Conservation (phyloP, 2,797 vertebrate genomes). For the Sebastes baramenuke region DNA sequence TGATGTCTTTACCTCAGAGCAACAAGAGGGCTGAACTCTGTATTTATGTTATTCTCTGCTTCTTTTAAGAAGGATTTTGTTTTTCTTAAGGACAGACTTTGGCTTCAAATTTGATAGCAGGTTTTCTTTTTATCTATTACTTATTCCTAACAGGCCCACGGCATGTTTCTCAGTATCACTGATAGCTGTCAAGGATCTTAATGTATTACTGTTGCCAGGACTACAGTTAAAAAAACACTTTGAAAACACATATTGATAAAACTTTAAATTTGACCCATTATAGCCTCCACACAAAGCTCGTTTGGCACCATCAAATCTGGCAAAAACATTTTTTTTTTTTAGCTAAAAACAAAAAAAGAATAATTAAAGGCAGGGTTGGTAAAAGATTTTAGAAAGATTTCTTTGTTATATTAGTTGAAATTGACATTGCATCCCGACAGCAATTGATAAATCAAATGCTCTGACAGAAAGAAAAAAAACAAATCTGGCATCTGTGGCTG, state of each 20-base stretch:
- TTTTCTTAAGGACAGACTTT: slow-evolving; percentile 30
- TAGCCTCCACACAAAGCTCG: not conserved
- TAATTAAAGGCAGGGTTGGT: too few species aligned
- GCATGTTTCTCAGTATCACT: slow-evolving; percentile 31
- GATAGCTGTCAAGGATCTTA: slow-evolving; percentile 4
- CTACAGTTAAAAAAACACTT: slow-evolving; percentile 36
- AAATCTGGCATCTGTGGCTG: too few species aligned
- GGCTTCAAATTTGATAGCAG: slow-evolving; percentile 24
- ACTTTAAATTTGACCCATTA: not conserved
- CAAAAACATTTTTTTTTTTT: not conserved
- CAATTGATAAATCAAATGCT: too few species aligned
- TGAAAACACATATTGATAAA: not conserved
- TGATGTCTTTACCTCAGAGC: slow-evolving; percentile 52
- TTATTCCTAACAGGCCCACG: slow-evolving; percentile 36
- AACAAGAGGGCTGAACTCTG: slow-evolving; percentile 52
- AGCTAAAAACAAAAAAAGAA: not conserved
- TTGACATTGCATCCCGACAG: too few species aligned
- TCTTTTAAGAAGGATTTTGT: slow-evolving; percentile 23
- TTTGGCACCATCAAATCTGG: not conserved
- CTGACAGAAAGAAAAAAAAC: too few species aligned
- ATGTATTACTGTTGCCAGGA: not conserved
- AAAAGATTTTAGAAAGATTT: too few species aligned
- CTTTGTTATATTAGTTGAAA: too few species aligned
- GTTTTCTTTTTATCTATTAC: slow-evolving; percentile 9
- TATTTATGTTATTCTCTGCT: slow-evolving; percentile 42